A percentile compares a stretch with the other conserved stretches of the same genome.
phyloP scores from a whole-genome alignment of 2,888 invertebrate species.

The Chamaedrilus cognettii region DNA sequence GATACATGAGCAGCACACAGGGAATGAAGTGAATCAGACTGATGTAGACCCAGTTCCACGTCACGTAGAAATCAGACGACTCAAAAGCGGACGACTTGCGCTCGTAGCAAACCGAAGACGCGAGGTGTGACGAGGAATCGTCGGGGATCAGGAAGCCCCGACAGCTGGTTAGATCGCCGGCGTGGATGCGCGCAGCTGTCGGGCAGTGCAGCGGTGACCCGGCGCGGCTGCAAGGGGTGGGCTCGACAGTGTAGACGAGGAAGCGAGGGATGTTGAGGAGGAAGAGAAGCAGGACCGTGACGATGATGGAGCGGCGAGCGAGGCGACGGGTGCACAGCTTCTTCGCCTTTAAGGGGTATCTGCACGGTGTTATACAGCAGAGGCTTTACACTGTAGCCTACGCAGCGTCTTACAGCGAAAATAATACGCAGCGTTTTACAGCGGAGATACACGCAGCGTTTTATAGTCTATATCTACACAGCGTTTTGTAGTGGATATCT shows the following conservation, averaged over 20 bases:
- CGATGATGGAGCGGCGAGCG: constrained; percentile 46
- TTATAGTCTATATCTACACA: too few relatives aligned
- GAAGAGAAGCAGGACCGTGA: constrained; percentile 40
- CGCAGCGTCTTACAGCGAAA: too few relatives aligned
- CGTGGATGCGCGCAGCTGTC: not conserved
- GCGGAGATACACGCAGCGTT: too few relatives aligned
- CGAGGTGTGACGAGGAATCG: not conserved
- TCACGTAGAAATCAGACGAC: constrained; percentile 32
- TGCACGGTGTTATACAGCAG: too few relatives aligned
- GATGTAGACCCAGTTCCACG: constrained; percentile 47
- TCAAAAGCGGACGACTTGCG: constrained; percentile 41
- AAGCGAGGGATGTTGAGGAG: constrained; percentile 50
- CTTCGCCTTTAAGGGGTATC: constrained; percentile 51
- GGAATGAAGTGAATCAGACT: constrained; percentile 46
- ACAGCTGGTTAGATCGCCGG: not conserved
- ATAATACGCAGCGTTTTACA: too few relatives aligned
- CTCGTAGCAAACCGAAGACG: constrained; percentile 9
- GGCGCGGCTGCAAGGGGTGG: not conserved
- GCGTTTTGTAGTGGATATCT: too few relatives aligned
- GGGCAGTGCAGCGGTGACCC: not conserved
- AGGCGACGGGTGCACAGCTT: constrained; percentile 47
- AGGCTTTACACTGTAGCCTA: too few relatives aligned
- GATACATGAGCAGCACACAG: constrained; percentile 40
- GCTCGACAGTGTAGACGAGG: constrained; percentile 39
- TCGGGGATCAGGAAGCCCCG: not conserved